A percentile compares a stretch with the other conserved stretches of the same genome.
Conservation (phyloP, 2,888 invertebrate species). For the Himalopsyche tibetana region DNA sequence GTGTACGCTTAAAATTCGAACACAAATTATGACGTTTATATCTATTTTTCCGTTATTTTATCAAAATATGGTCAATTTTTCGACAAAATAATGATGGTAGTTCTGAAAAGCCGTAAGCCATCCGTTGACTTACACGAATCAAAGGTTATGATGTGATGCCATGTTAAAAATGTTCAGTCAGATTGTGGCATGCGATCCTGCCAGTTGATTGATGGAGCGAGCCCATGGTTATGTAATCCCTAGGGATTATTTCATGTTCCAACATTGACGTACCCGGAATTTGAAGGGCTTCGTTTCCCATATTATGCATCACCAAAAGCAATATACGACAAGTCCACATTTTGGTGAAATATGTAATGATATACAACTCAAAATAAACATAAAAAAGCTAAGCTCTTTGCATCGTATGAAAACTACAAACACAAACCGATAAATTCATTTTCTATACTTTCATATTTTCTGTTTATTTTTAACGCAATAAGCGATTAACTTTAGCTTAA, state of each 20-base stretch:
- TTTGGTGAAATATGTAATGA: too few species aligned
- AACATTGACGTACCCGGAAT: too few species aligned
- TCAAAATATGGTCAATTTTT: neutral
- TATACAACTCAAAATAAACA: too few species aligned
- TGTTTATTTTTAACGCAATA: too few species aligned
- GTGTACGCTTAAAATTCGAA: neutral
- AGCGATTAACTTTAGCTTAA: too few species aligned
- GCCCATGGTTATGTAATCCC: conserved; percentile 28
- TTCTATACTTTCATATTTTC: too few species aligned
- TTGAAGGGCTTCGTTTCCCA: too few species aligned
- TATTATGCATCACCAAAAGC: too few species aligned
- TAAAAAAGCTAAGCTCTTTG: too few species aligned
- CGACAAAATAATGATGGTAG: neutral
- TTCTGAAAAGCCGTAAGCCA: neutral
- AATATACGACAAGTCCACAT: too few species aligned
- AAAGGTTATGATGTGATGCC: conserved; percentile 1
- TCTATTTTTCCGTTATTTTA: neutral
- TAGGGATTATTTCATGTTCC: neutral
- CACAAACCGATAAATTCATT: too few species aligned
- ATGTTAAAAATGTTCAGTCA: conserved; percentile 38
- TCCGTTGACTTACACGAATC: conserved; percentile 6
- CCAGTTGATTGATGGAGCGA: conserved; percentile 25
- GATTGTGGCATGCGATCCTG: neutral
- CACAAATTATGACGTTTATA: neutral
- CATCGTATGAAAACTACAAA: too few species aligned